Conservation (phyloP, 2,113 vertebrate species). For the Halichoerus grypus region DNA sequence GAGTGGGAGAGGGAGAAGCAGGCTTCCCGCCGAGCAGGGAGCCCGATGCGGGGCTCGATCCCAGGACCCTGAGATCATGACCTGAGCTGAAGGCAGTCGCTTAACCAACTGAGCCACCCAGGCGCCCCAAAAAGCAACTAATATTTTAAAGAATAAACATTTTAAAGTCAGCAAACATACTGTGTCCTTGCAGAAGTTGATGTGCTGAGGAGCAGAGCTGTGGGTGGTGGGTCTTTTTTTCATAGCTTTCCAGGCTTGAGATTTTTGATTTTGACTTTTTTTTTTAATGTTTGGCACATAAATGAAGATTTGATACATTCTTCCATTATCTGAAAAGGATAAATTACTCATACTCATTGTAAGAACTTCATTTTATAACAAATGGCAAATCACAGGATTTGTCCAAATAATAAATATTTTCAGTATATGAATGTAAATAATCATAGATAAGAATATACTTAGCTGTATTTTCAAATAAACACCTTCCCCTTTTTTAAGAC, state of each 20-base stretch:
- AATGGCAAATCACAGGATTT: slow-evolving; percentile 87
- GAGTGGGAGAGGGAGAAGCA: too few species aligned
- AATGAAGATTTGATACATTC: slow-evolving; percentile 87
- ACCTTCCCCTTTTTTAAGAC: slow-evolving; percentile 76
- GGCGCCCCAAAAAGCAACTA: slow-evolving; percentile 93
- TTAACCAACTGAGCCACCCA: too few species aligned
- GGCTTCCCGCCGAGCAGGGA: too few species aligned
- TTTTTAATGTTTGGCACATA: slow-evolving; percentile 85
- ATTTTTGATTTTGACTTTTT: slow-evolving; percentile 84
- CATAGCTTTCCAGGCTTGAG: slow-evolving; percentile 86
- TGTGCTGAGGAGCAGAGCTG: slow-evolving; percentile 84
- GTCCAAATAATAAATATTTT: slow-evolving; percentile 87
- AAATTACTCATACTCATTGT: slow-evolving; percentile 79
- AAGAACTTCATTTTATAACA: slow-evolving; percentile 85
- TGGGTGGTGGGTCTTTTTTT: slow-evolving; percentile 76
- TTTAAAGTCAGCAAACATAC: slow-evolving; percentile 90
- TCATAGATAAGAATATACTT: slow-evolving; percentile 85
- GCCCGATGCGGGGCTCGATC: too few species aligned
- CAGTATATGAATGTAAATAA: slow-evolving; percentile 81
- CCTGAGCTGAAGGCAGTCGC: too few species aligned
- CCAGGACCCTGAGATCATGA: too few species aligned
- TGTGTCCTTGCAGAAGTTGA: slow-evolving; percentile 88
- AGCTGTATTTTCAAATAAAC: slow-evolving; percentile 86
- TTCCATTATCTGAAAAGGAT: slow-evolving; percentile 83
- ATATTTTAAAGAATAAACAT: slow-evolving; percentile 92